Percentiles rank a stretch among this genome's conserved stretches.
Evolutionary conservation across 2,113 vertebrate genomes (phyloP).

Genomic region (Poeciliopsis turrubarensis): DNA sequence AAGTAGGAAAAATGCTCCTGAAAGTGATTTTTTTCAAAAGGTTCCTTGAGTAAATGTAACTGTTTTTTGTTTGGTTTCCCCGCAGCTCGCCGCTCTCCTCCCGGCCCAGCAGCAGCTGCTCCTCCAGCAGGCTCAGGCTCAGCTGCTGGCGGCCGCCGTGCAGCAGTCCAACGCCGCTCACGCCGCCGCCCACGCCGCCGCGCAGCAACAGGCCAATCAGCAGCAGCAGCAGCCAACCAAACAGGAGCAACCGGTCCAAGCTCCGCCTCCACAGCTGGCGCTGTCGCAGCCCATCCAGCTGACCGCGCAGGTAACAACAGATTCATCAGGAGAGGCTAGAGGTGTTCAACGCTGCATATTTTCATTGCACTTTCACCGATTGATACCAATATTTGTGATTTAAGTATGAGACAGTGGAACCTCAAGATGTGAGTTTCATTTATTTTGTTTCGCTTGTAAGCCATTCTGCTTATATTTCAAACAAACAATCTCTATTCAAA

Average conservation of each 20-base stretch:
- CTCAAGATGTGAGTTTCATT: too few species aligned
- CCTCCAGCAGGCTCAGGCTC: slow-evolving; percentile 90
- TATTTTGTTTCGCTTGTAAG: too few species aligned
- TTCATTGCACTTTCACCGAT: too few species aligned
- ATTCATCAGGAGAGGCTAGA: not conserved
- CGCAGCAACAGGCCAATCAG: slow-evolving; percentile 71
- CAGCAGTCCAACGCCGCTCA: slow-evolving; percentile 87
- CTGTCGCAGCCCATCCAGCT: slow-evolving; percentile 93
- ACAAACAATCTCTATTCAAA: too few species aligned
- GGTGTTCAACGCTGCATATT: too few species aligned
- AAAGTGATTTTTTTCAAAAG: too few species aligned
- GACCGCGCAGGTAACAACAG: slow-evolving; percentile 86
- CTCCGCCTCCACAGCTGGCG: slow-evolving; percentile 82
- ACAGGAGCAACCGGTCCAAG: slow-evolving; percentile 73
- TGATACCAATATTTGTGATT: too few species aligned
- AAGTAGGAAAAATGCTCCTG: too few species aligned
- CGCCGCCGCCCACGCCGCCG: slow-evolving; percentile 77
- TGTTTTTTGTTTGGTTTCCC: not conserved
- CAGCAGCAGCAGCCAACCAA: slow-evolving; percentile 69
- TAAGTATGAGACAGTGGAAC: too few species aligned
- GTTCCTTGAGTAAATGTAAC: too few species aligned
- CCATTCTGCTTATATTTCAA: too few species aligned
- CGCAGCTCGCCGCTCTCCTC: slow-evolving; percentile 87
- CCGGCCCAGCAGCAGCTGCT: slow-evolving; percentile 91
- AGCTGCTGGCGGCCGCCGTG: slow-evolving; percentile 89